phyloP scores from a whole-genome alignment of 2,797 vertebrate species.

The Taenioides sp. region DNA sequence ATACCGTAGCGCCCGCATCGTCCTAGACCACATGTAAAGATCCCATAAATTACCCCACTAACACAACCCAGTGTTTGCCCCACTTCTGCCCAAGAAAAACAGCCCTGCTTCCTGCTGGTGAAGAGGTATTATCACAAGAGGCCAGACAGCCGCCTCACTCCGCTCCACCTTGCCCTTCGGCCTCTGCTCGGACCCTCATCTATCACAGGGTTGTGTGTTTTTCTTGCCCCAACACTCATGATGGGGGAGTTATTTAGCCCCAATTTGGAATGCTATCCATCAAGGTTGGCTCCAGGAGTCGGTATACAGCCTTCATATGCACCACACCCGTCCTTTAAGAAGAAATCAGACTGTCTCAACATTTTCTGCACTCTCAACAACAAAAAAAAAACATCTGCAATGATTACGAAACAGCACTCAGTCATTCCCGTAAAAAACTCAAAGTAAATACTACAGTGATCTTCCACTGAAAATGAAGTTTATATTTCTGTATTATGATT shows the following conservation, averaged over 20 bases:
- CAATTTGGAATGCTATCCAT: constrained; percentile 54
- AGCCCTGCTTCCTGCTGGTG: constrained; percentile 53
- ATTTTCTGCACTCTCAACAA: constrained; percentile 33
- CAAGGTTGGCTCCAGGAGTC: constrained; percentile 27
- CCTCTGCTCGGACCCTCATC: constrained; percentile 64
- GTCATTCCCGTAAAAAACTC: constrained; percentile 44
- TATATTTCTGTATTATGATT: neutral
- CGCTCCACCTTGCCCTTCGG: constrained; percentile 54
- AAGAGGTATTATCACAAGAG: constrained; percentile 45
- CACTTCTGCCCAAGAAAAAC: constrained; percentile 55
- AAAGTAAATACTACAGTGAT: constrained; percentile 5
- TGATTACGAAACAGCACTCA: constrained; percentile 19
- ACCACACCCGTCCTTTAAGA: constrained; percentile 16
- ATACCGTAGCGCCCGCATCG: neutral
- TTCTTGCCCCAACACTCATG: constrained; percentile 43
- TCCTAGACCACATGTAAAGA: constrained; percentile 33
- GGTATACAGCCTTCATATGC: constrained; percentile 24
- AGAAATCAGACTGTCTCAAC: constrained; percentile 41
- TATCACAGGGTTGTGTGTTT: constrained; percentile 61
- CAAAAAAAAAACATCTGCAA: constrained; percentile 37
- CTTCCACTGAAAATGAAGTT: constrained; percentile 26
- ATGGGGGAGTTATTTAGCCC: constrained; percentile 45
- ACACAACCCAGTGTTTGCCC: constrained; percentile 51
- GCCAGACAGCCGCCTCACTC: constrained; percentile 42
- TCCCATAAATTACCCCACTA: constrained; percentile 47